Evolutionary conservation across 2,797 vertebrate genomes (phyloP).

Genomic region (Syngnathus rostellatus): DNA sequence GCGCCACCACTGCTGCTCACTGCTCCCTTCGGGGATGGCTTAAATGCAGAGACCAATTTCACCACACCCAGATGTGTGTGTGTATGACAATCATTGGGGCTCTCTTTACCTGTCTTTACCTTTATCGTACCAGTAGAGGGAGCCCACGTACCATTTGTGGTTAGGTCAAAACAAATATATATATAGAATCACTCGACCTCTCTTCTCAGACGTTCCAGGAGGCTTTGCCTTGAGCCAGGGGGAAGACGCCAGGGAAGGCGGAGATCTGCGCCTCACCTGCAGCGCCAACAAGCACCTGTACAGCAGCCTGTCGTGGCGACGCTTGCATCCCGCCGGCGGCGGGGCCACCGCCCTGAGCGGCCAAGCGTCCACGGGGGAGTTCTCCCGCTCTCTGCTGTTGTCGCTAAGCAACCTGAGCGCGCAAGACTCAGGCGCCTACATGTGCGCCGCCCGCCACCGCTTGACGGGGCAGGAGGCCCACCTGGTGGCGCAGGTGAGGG

Average conservation of each 20-base stretch:
- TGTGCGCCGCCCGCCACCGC: constrained; percentile 78
- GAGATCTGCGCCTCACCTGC: constrained; percentile 81
- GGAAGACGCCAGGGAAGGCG: constrained; percentile 80
- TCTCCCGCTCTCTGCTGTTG: constrained; percentile 74
- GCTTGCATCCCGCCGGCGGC: constrained; percentile 38
- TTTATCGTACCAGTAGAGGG: too few relatives aligned
- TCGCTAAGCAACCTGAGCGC: constrained; percentile 77
- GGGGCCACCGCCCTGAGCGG: not conserved
- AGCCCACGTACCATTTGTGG: too few relatives aligned
- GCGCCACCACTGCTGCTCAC: too few relatives aligned
- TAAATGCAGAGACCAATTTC: too few relatives aligned
- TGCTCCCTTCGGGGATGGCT: too few relatives aligned
- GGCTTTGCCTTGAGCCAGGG: constrained; percentile 77
- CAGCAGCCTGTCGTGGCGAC: constrained; percentile 78
- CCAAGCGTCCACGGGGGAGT: constrained; percentile 56
- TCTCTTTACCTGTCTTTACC: too few relatives aligned
- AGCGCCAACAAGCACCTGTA: constrained; percentile 86
- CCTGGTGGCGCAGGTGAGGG: constrained; percentile 77
- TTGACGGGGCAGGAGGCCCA: constrained; percentile 75
- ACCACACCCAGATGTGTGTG: too few relatives aligned
- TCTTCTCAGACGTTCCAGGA: constrained; percentile 74
- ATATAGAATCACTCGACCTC: not conserved
- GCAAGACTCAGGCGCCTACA: constrained; percentile 79
- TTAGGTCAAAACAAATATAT: too few relatives aligned
- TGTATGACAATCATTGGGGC: too few relatives aligned